Conservation (phyloP, 2,888 invertebrate genomes). For the Pandemis cinnamomeana region DNA sequence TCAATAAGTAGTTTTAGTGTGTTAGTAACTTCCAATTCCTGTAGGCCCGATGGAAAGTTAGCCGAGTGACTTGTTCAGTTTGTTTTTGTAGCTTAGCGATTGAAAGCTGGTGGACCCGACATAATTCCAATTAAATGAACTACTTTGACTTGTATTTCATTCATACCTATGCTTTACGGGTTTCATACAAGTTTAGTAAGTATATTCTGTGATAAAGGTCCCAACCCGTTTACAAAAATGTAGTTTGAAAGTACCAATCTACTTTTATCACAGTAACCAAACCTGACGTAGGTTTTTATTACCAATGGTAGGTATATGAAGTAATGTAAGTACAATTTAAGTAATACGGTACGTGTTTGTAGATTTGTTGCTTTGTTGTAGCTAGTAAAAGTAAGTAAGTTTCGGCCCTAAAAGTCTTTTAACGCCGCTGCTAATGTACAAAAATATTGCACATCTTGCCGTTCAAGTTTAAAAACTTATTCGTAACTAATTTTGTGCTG, state of each 20-base stretch:
- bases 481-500: no score
- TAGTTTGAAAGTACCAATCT: neutral
- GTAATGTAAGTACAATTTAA: neutral
- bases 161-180: neutral
- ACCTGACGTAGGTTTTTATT: conserved; percentile 1
- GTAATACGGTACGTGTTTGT: neutral
- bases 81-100: conserved; percentile 1
- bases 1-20: conserved; percentile 9
- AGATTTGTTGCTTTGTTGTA: neutral
- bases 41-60: neutral
- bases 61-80: neutral
- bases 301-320: neutral
- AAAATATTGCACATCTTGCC: no score
- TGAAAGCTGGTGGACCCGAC: conserved; percentile 14
- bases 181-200: neutral
- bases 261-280: neutral
- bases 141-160: neutral
- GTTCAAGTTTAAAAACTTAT: no score
- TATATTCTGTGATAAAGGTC: neutral
- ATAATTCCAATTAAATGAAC: conserved; percentile 1
- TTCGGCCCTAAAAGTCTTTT: no score
- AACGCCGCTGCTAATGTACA: no score
- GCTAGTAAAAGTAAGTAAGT: neutral
- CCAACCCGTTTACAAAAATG: neutral
- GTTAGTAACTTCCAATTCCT: conserved; percentile 8